These are phyloP conservation scores for Dynastes tityus DNA, from an alignment of 2,888 invertebrate species.

Conservation along the genomic window DNA sequence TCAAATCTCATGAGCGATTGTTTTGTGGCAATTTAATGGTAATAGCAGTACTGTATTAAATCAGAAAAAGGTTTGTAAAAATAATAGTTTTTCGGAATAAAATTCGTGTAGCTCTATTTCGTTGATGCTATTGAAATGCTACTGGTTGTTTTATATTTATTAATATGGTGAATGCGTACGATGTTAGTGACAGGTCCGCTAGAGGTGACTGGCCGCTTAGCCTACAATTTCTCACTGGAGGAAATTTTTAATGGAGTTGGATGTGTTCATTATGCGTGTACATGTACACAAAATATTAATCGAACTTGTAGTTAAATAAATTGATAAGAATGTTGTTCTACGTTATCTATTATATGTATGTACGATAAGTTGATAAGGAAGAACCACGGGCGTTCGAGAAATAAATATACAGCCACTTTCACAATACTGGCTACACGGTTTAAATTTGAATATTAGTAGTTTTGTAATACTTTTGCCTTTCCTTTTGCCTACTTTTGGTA, in stretches of 20 bases:
- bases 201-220: conserved; percentile 54
- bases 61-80: neutral
- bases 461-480: neutral
- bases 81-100: conserved; percentile 30
- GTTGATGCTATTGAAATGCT: conserved; percentile 44
- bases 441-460: conserved; percentile 11
- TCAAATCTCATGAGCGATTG: no score
- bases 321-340: conserved; percentile 44
- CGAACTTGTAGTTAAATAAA: conserved; percentile 39
- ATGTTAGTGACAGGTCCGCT: conserved; percentile 51
- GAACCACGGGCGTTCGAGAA: neutral
- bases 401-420: conserved; percentile 34
- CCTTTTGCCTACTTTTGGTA: conserved; percentile 1
- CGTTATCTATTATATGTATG: conserved; percentile 39
- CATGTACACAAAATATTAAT: conserved; percentile 32
- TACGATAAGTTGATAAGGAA: conserved; percentile 42
- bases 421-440: conserved; percentile 17
- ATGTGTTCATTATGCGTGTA: conserved; percentile 37
- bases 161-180: conserved; percentile 54
- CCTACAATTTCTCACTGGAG: conserved; percentile 48
- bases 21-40: neutral
- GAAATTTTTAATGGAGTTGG: conserved; percentile 34
- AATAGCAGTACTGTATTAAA: neutral
- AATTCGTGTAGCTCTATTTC: conserved; percentile 17
- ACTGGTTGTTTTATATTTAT: conserved; percentile 46